Evolutionary conservation across 2,113 vertebrate species (phyloP).

Genomic region (Plectropomus leopardus): DNA sequence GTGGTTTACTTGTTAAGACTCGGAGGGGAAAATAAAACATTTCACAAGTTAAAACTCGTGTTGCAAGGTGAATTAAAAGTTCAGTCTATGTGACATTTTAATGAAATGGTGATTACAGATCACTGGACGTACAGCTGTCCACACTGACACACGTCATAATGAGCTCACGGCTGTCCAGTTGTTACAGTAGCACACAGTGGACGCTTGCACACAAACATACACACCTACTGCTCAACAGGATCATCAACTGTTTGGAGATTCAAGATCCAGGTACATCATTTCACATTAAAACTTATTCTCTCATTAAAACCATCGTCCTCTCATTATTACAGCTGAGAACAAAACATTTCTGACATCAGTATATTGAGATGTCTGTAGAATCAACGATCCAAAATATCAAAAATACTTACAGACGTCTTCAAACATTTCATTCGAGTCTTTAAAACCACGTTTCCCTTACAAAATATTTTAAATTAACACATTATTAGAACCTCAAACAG

Average conservation of each 20-base stretch:
- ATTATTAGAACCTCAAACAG: slow-evolving; percentile 57
- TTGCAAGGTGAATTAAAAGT: not conserved
- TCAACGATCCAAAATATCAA: not conserved
- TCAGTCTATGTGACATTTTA: not conserved
- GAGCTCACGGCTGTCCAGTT: not conserved
- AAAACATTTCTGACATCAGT: not conserved
- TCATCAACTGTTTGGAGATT: not conserved
- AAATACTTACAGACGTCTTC: not conserved
- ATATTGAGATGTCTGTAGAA: not conserved
- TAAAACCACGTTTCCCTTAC: not conserved
- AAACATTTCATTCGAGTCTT: slow-evolving; percentile 5
- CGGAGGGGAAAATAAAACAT: not conserved
- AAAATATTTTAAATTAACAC: slow-evolving; percentile 35
- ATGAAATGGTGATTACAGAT: not conserved
- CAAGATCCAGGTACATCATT: not conserved
- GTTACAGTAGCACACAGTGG: not conserved
- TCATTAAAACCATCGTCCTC: not conserved
- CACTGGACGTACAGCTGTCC: not conserved
- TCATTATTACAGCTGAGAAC: slow-evolving; percentile 28
- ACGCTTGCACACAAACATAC: not conserved
- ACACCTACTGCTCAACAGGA: not conserved
- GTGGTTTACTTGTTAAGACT: slow-evolving; percentile 27
- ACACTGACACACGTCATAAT: not conserved
- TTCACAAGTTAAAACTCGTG: not conserved
- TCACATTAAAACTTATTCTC: slow-evolving; percentile 11